Conservation (phyloP, 2,113 vertebrate genomes). For the Aptenodytes forsteri region DNA sequence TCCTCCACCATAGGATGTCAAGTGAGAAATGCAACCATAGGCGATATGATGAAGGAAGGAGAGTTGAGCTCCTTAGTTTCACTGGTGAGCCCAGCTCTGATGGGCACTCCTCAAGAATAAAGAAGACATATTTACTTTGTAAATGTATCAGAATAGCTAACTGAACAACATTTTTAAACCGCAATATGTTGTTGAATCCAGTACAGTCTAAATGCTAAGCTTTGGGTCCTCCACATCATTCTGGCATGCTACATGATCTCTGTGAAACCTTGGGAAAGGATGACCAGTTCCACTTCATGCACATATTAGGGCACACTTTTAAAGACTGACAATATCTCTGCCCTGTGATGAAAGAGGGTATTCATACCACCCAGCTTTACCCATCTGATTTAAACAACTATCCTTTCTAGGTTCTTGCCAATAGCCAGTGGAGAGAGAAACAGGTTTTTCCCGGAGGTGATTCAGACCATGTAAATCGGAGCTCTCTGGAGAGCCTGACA, state of each 20-base stretch:
- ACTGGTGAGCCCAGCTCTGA: background rate
- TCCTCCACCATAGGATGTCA: background rate
- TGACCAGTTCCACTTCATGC: background rate
- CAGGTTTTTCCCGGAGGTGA: background rate
- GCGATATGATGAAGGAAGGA: background rate
- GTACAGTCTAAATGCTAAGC: background rate
- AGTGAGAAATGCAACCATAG: background rate
- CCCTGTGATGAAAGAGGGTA: background rate
- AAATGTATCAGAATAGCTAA: background rate
- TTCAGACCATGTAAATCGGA: background rate
- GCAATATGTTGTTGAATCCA: background rate
- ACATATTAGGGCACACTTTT: background rate
- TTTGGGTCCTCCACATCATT: background rate
- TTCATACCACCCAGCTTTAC: background rate
- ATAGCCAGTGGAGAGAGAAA: background rate
- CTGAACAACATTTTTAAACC: background rate
- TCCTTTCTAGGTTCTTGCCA: background rate
- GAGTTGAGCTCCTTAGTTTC: background rate
- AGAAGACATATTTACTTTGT: background rate
- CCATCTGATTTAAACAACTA: background rate
- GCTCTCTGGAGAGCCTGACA: background rate
- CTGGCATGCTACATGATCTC: background rate
- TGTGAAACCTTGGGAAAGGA: background rate
- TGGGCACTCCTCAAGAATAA: background rate
- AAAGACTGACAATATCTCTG: background rate